phyloP scores from a whole-genome alignment of 2,113 vertebrate genomes.

The Chaetorhynchus papuensis region DNA sequence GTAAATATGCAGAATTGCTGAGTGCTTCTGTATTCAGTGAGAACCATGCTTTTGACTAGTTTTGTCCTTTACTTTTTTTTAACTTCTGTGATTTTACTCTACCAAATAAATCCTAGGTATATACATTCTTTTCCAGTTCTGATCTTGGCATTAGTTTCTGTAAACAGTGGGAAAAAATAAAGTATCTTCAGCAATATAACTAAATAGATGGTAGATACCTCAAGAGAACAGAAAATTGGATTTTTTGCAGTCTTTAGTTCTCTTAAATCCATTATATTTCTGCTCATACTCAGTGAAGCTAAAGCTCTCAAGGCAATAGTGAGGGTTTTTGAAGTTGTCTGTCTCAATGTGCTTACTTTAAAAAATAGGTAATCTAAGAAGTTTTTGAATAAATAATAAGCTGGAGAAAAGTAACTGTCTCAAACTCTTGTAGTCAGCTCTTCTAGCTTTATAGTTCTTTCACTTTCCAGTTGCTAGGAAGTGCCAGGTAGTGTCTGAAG shows the following conservation, averaged over 20 bases:
- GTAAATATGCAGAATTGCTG: background rate
- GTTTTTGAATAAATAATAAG: background rate
- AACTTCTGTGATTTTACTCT: background rate
- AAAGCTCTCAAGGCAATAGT: background rate
- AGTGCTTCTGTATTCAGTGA: background rate
- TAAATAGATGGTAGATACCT: background rate
- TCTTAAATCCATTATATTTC: background rate
- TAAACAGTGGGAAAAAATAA: background rate
- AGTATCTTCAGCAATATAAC: background rate
- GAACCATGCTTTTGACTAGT: background rate
- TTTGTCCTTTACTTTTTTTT: background rate
- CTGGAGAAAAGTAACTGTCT: background rate
- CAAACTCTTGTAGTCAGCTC: background rate
- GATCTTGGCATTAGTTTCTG: background rate
- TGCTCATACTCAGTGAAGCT: accelerated
- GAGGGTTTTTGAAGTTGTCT: background rate
- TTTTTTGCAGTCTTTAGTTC: background rate
- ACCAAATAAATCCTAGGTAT: background rate
- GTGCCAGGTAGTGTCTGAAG: background rate
- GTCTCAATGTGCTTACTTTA: background rate
- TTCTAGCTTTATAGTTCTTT: background rate
- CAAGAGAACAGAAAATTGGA: background rate
- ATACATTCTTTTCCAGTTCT: background rate
- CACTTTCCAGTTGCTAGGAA: background rate
- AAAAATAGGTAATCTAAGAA: background rate